Evolutionary conservation across 2,113 vertebrate species (phyloP).

Genomic region (Rhombomys opimus): DNA sequence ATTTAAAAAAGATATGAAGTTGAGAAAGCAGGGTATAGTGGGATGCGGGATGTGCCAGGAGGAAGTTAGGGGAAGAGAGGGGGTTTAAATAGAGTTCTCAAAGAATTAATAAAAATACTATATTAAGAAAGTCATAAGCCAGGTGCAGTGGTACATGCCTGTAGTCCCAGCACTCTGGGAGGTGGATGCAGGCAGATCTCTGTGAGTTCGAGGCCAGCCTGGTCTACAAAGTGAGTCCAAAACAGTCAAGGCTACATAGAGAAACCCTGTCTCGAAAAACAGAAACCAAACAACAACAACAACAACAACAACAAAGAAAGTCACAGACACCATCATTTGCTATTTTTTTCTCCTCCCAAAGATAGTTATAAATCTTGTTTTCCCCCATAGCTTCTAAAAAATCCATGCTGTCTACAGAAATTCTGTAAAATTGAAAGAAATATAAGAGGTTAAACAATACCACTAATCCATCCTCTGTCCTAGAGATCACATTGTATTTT

Average conservation of each 20-base stretch:
- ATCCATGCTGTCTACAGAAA: not conserved
- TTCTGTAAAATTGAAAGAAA: slow-evolving; percentile 38
- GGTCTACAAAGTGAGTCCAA: no score
- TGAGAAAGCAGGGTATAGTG: not conserved
- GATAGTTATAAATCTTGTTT: not conserved
- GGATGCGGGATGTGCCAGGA: no score
- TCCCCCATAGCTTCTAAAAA: not conserved
- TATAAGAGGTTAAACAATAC: not conserved
- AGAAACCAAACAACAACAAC: not conserved
- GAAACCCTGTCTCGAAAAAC: no score
- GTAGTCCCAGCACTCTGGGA: no score
- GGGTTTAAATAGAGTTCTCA: not conserved
- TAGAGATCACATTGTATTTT: slow-evolving; percentile 9
- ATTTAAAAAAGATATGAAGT: not conserved
- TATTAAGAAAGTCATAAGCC: not conserved
- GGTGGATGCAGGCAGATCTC: no score
- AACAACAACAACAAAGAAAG: not conserved
- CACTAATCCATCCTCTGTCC: not conserved
- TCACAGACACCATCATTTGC: not conserved
- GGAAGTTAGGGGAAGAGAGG: not conserved
- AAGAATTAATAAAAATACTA: not conserved
- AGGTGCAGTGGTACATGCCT: no score
- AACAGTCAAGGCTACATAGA: no score
- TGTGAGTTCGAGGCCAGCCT: no score
- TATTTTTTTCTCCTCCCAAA: not conserved